Evolutionary conservation across 2,888 invertebrate species (phyloP), one percentile per base, ranked within the genome.

Genomic region (Drosophila atripex): DNA sequence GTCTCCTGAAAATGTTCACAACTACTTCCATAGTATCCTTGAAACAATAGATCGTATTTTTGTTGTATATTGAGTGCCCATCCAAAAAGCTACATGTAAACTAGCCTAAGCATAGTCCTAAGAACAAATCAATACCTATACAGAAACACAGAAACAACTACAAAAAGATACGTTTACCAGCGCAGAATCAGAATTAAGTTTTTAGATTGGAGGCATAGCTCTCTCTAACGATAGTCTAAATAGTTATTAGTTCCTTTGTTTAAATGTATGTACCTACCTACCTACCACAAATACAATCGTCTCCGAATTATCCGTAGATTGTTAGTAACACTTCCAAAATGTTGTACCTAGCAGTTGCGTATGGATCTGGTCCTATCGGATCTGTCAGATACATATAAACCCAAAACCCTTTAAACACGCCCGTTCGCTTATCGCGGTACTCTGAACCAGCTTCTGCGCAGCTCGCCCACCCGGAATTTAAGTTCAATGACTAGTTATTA

Each of bases 41-140:
- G 21, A 71, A 71, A 14, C 41, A 69, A 60, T 71, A 61, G 43
- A 56, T n/a, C 47, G 35, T 70, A 58, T 66, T 80, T 79, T 70
- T 83, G 84, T 86, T 80, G 80, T 84, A 75, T 63, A 73, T 76
- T 75, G 71, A 66, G 61, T 58, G 75, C 77, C 63, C 71, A 71
- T 56, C 66, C 53, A 74, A 56, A 56, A 49, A 61, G 58, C 64
- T 86, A 83, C 50, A 76, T 50, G 58, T 82, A 80, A 86, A 80
- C 73, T 82, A 82, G 78, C 54, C 43, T 82, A 82, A 82, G 87
- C 72, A 65, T 82, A 82, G 87, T n/a, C 52, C 41, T 86, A 78
- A 86, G 72, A 23, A 71, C 64, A 71, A 61, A 30, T 63, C 68
- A 23, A 63, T 52, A 43, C 41, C 39, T 39, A 39, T 53, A 61